Evolutionary conservation across 1,140 invertebrate species (phyloP).

Genomic region (Brachystomella parvula): DNA sequence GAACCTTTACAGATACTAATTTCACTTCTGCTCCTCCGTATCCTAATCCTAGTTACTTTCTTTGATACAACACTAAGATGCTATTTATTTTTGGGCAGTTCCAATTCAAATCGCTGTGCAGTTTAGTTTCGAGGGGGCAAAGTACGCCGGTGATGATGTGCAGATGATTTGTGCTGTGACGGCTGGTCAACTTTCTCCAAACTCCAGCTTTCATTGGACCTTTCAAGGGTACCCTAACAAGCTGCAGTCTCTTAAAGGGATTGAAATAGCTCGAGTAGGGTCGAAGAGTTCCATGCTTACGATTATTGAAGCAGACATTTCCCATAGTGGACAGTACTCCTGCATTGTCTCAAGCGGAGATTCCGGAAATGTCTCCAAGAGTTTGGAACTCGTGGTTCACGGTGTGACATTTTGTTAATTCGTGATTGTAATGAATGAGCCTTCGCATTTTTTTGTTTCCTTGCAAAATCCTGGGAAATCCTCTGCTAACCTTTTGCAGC

Average conservation of each 20-base stretch:
- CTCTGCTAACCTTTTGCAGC: too few species aligned
- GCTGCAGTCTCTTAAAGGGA: conserved; percentile 2
- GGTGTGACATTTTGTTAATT: background rate
- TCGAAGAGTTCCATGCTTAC: conserved; percentile 53
- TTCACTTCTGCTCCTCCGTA: background rate
- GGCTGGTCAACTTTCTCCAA: conserved; percentile 50
- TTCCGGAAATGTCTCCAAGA: conserved; percentile 54
- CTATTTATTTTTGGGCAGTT: conserved; percentile 48
- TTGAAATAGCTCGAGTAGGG: conserved; percentile 49
- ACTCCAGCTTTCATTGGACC: conserved; percentile 50
- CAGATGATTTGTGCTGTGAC: conserved; percentile 56
- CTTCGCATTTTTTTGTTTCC: background rate
- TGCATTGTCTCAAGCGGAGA: conserved; percentile 58
- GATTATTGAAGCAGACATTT: conserved; percentile 42
- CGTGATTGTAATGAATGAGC: background rate
- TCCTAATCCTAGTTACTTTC: background rate
- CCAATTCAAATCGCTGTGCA: conserved; percentile 59
- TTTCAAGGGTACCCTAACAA: conserved; percentile 30
- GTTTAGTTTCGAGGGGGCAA: conserved; percentile 59
- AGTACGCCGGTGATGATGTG: conserved; percentile 51
- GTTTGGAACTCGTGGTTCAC: conserved; percentile 46
- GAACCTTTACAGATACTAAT: background rate
- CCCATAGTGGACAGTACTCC: conserved; percentile 38
- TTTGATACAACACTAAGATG: too few species aligned
- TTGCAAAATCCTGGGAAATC: too few species aligned